Conservation (phyloP, 2,797 vertebrate species). For the Phataginus tricuspis region DNA sequence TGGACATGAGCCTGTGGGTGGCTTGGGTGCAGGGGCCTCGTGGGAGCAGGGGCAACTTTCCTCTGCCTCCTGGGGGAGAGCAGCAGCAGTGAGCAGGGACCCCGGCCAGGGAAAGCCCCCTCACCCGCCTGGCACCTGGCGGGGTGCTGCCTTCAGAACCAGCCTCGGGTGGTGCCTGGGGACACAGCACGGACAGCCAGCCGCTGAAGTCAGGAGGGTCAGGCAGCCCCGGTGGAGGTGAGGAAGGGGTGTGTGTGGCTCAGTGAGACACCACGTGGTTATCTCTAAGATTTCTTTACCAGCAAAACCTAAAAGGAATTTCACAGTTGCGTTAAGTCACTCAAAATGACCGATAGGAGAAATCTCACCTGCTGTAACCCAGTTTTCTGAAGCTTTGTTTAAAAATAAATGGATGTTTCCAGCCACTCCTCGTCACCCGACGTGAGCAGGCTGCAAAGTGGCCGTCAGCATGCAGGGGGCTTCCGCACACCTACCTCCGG, state of each 20-base stretch:
- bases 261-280: rapidly evolving
- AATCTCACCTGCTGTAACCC: not conserved
- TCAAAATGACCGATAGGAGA: no score
- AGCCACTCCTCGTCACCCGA: rapidly evolving
- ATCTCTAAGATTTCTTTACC: not conserved
- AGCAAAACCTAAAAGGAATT: not conserved
- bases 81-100: no score
- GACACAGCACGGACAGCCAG: no score
- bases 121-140: not conserved
- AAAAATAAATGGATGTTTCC: not conserved
- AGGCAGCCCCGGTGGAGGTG: no score
- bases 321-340: rapidly evolving
- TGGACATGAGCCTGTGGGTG: rapidly evolving
- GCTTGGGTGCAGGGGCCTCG: rapidly evolving
- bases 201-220: no score
- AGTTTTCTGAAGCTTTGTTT: not conserved
- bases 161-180: no score
- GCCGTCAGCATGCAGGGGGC: rapidly evolving
- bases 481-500: rapidly evolving
- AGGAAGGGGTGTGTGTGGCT: not conserved
- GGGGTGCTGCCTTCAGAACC: not conserved
- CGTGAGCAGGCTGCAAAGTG: rapidly evolving
- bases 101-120: not conserved
- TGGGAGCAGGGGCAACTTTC: not conserved
- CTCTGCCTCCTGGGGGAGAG: no score